A percentile compares a stretch with the other conserved stretches of the same genome.
Evolutionary conservation across 2,113 vertebrate genomes (phyloP).

Genomic region (Empidonax traillii): DNA sequence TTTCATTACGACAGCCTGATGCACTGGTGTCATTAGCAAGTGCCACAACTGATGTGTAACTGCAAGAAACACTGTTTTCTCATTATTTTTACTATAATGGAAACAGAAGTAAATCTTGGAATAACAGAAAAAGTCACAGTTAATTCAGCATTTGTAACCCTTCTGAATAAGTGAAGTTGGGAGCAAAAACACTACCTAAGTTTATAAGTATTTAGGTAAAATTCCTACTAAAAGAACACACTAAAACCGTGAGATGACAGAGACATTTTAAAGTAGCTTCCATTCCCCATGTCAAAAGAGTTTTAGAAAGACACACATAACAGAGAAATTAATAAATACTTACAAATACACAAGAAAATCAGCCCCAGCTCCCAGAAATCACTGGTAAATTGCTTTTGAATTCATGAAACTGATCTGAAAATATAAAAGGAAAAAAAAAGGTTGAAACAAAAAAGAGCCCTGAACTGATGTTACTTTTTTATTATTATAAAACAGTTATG

Average conservation of each 20-base stretch:
- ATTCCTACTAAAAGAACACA: not conserved
- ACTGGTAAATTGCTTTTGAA: slow-evolving; percentile 90
- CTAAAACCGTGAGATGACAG: not conserved
- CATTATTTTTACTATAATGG: not conserved
- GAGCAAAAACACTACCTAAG: not conserved
- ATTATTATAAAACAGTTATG: not conserved
- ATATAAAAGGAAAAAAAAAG: slow-evolving; percentile 29
- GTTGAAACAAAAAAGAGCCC: slow-evolving; percentile 5
- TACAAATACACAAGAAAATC: slow-evolving; percentile 91
- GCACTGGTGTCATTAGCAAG: not conserved
- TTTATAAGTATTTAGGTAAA: not conserved
- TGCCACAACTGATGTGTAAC: not conserved
- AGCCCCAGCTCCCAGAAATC: slow-evolving; percentile 93
- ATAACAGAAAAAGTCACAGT: not conserved
- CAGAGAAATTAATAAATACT: slow-evolving; percentile 77
- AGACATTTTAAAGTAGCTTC: not conserved
- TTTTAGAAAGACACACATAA: not conserved
- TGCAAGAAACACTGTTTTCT: not conserved
- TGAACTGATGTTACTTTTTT: not conserved
- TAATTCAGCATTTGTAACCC: not conserved
- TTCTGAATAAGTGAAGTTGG: not conserved
- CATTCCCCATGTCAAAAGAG: not conserved
- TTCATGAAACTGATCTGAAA: slow-evolving; percentile 97
- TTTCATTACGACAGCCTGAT: not conserved
- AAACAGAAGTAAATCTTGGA: not conserved